Evolutionary conservation across 2,797 vertebrate genomes (phyloP).

Genomic region (Pipistrellus kuhlii): DNA sequence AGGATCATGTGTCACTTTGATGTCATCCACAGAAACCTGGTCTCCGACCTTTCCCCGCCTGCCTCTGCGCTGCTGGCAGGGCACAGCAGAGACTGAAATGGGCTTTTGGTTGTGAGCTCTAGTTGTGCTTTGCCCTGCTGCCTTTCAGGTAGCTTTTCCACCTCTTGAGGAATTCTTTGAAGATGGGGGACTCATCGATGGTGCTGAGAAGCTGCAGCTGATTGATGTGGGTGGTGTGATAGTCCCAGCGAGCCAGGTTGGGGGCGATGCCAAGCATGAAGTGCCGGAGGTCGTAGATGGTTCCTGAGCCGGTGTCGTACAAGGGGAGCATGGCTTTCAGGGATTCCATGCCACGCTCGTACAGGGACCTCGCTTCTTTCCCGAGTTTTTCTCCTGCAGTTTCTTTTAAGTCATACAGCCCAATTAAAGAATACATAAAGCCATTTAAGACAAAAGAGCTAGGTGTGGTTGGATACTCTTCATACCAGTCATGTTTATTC

Average conservation of each 20-base stretch:
- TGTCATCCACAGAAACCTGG: not conserved
- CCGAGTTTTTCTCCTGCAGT: slow-evolving; percentile 94
- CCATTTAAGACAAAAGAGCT: slow-evolving; percentile 99
- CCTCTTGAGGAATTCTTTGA: slow-evolving; percentile 95
- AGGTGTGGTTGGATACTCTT: slow-evolving; percentile 98
- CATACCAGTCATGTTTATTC: slow-evolving; percentile 97
- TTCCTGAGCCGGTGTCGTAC: slow-evolving; percentile 98
- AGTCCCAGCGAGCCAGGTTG: slow-evolving; percentile 99
- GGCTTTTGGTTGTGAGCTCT: slow-evolving; percentile 82
- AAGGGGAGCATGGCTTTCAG: slow-evolving; percentile 98
- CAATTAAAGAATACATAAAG: slow-evolving; percentile 98
- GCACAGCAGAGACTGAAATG: slow-evolving; percentile 2
- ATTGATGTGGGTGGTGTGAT: slow-evolving; percentile 99
- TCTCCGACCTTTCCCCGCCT: not conserved
- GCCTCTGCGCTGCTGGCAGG: not conserved
- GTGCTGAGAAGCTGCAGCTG: slow-evolving; percentile 97
- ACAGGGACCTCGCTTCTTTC: slow-evolving; percentile 92
- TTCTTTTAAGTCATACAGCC: slow-evolving; percentile 96
- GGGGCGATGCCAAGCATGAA: slow-evolving; percentile 96
- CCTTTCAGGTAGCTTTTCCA: slow-evolving; percentile 99
- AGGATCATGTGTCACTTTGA: slow-evolving; percentile 79
- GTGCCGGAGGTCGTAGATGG: slow-evolving; percentile 98
- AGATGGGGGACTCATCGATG: slow-evolving; percentile 93
- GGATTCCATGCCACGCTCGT: slow-evolving; percentile 95
- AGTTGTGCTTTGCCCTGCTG: slow-evolving; percentile 98